These are phyloP conservation scores for Peromyscus eremicus DNA, from an alignment of 2,797 vertebrate genomes.

Conservation along the genomic window DNA sequence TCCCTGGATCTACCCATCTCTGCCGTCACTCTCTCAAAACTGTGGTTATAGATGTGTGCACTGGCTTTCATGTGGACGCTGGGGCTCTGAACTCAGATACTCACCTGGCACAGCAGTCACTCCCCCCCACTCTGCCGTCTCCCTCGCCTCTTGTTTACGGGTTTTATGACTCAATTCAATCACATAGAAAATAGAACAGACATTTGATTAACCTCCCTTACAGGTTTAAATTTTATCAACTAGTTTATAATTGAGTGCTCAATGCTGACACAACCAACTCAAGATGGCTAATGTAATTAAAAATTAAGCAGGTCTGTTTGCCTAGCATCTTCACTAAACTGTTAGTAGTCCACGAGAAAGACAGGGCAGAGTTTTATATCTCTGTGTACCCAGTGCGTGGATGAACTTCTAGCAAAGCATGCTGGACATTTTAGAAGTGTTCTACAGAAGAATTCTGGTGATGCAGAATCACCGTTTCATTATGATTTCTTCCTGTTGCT, in stretches of 20 bases:
- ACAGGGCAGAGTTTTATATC: not conserved
- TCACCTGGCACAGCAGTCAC: not conserved
- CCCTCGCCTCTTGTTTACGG: not conserved
- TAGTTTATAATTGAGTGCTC: not conserved
- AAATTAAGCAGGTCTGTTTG: conserved; percentile 24
- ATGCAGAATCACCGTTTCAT: not conserved
- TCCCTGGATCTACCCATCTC: not conserved
- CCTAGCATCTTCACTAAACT: not conserved
- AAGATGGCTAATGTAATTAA: conserved; percentile 28
- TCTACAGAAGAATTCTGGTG: not conserved
- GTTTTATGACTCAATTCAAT: conserved; percentile 33
- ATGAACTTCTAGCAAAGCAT: conserved; percentile 9
- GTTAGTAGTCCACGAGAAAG: not conserved
- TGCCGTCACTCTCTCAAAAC: not conserved
- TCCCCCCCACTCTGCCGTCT: not conserved
- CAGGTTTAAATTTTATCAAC: conserved; percentile 48
- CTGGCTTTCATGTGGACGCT: not conserved
- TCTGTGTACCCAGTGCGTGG: not conserved
- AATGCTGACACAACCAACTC: conserved; percentile 10
- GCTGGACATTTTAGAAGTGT: not conserved
- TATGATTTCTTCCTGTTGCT: not conserved
- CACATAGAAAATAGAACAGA: conserved; percentile 15
- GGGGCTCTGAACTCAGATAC: not conserved
- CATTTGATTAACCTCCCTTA: not conserved
- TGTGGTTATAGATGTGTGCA: not conserved